A percentile compares a stretch with the other conserved stretches of the same genome.
These are phyloP conservation scores for Podabrus alpinus DNA, from an alignment of 2,888 invertebrate genomes.

Conservation along the genomic window DNA sequence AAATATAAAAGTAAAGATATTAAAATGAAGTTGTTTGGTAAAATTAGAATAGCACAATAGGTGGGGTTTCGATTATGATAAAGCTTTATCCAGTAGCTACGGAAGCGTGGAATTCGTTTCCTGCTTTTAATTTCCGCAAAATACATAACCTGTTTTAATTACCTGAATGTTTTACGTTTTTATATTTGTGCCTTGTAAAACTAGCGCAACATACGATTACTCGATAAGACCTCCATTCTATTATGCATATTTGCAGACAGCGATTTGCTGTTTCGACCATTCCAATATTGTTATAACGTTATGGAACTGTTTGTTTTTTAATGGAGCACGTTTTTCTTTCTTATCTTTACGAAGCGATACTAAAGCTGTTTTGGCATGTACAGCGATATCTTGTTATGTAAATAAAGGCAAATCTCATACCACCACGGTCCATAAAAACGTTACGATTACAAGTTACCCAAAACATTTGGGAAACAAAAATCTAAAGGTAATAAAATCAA, in stretches of 20 bases:
- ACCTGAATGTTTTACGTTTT: constrained; percentile 14
- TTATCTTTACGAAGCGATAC: constrained; percentile 14
- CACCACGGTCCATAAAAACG: not conserved
- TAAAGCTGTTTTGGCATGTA: constrained; percentile 14
- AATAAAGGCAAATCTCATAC: too few relatives aligned
- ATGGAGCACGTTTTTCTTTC: constrained; percentile 21
- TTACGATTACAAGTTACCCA: too few relatives aligned
- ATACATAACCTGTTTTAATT: constrained; percentile 26
- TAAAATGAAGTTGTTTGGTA: not conserved
- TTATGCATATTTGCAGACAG: not conserved
- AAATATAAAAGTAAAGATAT: not conserved
- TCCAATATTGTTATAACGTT: constrained; percentile 11
- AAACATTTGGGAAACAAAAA: not conserved
- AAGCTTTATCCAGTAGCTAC: constrained; percentile 32
- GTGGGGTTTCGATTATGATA: constrained; percentile 32
- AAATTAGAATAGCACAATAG: not conserved
- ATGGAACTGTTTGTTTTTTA: constrained; percentile 20
- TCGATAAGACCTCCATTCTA: not conserved
- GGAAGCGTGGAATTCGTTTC: constrained; percentile 34
- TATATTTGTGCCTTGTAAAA: not conserved
- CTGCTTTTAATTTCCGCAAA: constrained; percentile 31
- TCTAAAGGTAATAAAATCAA: not conserved
- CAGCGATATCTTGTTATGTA: not conserved
- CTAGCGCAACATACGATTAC: not conserved
- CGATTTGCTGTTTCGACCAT: not conserved